Conservation (phyloP, 2,797 vertebrate genomes). For the Netta rufina region DNA sequence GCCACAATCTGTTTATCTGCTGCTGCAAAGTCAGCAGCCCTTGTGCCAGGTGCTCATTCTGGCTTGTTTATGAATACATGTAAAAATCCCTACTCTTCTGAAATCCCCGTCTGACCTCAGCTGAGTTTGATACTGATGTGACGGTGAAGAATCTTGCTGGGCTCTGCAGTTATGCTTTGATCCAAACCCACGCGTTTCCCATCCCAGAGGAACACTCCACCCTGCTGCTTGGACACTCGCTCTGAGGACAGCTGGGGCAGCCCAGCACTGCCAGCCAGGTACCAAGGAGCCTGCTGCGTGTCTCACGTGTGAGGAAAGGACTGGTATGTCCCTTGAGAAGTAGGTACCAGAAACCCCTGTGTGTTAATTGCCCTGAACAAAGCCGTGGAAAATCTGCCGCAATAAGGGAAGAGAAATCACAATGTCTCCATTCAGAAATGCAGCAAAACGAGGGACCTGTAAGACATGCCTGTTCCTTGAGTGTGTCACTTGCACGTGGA, state of each 20-base stretch:
- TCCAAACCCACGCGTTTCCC: not conserved
- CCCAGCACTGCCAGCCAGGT: not conserved
- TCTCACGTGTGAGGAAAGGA: not conserved
- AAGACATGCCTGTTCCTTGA: not conserved
- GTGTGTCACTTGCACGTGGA: rapidly evolving
- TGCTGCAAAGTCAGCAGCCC: not conserved
- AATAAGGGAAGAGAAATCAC: not conserved
- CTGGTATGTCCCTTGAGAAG: not conserved
- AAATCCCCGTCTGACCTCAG: not conserved
- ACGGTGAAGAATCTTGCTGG: not conserved
- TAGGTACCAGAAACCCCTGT: not conserved
- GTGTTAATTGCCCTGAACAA: not conserved
- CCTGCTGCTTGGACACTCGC: not conserved
- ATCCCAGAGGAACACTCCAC: not conserved
- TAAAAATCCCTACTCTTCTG: not conserved
- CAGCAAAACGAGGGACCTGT: not conserved
- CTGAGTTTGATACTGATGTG: not conserved
- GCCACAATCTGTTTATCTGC: not conserved
- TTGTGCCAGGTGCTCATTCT: not conserved
- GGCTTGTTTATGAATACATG: not conserved
- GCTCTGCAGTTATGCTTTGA: not conserved
- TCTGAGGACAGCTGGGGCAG: not conserved
- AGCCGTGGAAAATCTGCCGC: not conserved
- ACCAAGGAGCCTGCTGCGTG: not conserved
- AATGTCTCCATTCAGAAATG: not conserved